These are phyloP conservation scores for Diceros bicornis DNA, from an alignment of 2,797 vertebrate genomes.

Conservation along the genomic window DNA sequence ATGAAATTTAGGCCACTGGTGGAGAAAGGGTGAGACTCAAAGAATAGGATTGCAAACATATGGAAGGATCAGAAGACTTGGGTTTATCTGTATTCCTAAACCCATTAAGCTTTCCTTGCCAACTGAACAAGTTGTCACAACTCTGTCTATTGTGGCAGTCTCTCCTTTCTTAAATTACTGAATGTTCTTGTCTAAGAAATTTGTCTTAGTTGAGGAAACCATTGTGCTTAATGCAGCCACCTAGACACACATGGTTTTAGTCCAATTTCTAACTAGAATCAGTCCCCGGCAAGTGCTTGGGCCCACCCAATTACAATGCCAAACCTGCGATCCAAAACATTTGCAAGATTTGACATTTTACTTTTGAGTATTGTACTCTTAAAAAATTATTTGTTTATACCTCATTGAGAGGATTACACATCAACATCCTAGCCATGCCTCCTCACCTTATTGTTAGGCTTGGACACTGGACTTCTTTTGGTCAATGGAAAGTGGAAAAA, in stretches of 20 bases:
- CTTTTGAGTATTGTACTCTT: not conserved
- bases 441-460: not conserved
- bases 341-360: not conserved
- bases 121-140: not conserved
- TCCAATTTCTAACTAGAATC: not conserved
- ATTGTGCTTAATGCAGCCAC: not conserved
- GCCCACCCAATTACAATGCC: not conserved
- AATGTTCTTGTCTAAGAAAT: not conserved
- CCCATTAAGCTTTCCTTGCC: not conserved
- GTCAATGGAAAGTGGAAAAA: not conserved
- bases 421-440: not conserved
- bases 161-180: not conserved
- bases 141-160: not conserved
- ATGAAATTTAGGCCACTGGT: not conserved
- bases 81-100: not conserved
- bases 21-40: not conserved
- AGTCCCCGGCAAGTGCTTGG: not conserved
- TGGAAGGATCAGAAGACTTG: not conserved
- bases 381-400: not conserved
- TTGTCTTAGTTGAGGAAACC: not conserved
- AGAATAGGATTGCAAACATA: not conserved
- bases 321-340: not conserved
- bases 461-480: not conserved
- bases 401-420: not conserved
- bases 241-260: not conserved